A percentile compares a stretch with the other conserved stretches of the same genome.
Conservation (phyloP, 2,888 invertebrate species). For the Stomorhina lunata region DNA sequence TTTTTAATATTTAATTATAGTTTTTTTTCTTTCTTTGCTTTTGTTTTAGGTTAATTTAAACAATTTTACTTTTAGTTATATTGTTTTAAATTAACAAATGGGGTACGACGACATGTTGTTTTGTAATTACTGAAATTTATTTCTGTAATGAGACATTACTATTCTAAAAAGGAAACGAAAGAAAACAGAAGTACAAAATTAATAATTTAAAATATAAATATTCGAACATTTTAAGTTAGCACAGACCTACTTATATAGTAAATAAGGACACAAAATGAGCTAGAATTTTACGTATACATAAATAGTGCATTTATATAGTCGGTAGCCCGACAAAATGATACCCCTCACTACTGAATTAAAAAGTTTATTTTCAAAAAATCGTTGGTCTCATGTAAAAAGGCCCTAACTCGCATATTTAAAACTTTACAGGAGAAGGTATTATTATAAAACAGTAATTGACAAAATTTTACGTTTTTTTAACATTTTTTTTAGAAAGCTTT, state of each 20-base stretch:
- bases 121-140: not conserved
- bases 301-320: too few species aligned
- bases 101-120: slow-evolving; percentile 74
- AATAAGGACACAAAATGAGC: slow-evolving; percentile 1
- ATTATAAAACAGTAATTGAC: too few species aligned
- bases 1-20: slow-evolving; percentile 58
- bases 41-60: slow-evolving; percentile 68
- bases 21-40: slow-evolving; percentile 43
- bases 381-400: too few species aligned
- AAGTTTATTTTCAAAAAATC: too few species aligned
- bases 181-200: not conserved
- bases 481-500: too few species aligned
- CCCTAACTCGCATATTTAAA: too few species aligned
- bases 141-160: slow-evolving; percentile 75
- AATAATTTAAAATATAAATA: not conserved
- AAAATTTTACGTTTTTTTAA: too few species aligned
- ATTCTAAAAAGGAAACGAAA: slow-evolving; percentile 56
- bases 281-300: too few species aligned
- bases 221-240: not conserved
- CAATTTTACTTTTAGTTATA: slow-evolving; percentile 67
- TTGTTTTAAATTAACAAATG: slow-evolving; percentile 70
- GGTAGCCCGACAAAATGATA: too few species aligned
- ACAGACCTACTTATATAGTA: not conserved
- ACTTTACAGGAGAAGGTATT: too few species aligned
- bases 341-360: too few species aligned